A percentile compares a stretch with the other conserved stretches of the same genome.
Conservation (phyloP, 2,113 vertebrate genomes). For the Chitala chitala region DNA sequence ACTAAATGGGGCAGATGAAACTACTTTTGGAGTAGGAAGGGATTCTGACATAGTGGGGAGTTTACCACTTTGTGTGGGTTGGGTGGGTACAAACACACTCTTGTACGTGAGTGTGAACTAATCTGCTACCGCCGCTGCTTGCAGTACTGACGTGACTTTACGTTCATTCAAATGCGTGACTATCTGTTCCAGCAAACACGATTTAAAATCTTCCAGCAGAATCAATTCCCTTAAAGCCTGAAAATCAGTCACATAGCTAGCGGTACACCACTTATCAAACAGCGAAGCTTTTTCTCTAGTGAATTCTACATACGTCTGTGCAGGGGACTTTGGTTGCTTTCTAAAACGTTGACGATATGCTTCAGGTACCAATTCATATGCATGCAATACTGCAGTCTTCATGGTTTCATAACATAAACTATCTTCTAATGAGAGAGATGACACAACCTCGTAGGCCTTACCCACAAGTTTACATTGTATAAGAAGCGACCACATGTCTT, state of each 20-base stretch:
- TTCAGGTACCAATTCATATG: neutral
- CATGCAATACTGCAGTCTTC: too few relatives aligned
- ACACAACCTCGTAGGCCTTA: too few relatives aligned
- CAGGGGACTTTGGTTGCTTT: neutral
- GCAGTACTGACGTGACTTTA: neutral
- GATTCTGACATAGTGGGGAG: neutral
- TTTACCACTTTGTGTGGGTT: too few relatives aligned
- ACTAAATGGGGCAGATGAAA: neutral
- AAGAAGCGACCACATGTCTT: too few relatives aligned
- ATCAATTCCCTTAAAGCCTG: conserved; percentile 4
- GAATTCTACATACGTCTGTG: neutral
- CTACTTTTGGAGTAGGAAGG: neutral
- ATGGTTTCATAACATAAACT: too few relatives aligned
- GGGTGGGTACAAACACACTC: neutral
- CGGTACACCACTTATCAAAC: conserved; percentile 21
- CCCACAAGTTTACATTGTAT: too few relatives aligned
- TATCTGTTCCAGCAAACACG: neutral
- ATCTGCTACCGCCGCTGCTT: neutral
- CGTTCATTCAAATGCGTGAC: conserved; percentile 16
- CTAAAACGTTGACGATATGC: conserved; percentile 7
- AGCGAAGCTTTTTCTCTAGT: neutral
- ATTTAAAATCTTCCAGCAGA: conserved; percentile 19
- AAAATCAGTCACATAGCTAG: neutral
- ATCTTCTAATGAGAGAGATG: too few relatives aligned
- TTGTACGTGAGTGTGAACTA: too few relatives aligned